Evolutionary conservation across 2,888 invertebrate species (phyloP).

Genomic region (Abscondita cerata): DNA sequence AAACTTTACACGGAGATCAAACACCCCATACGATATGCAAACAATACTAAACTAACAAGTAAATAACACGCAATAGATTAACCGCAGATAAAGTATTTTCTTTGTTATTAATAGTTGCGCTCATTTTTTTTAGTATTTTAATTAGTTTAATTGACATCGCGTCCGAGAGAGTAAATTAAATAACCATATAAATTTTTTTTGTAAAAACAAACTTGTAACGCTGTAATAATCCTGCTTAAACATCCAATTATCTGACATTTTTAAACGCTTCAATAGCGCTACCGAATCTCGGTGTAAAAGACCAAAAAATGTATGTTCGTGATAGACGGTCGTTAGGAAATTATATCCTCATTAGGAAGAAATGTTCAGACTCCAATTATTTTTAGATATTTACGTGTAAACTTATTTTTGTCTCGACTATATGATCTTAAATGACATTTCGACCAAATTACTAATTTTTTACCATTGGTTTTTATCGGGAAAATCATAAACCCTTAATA

Average conservation of each 20-base stretch:
- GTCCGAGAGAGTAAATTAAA: no score
- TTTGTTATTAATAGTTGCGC: neutral
- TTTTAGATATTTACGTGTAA: slow-evolving; percentile 24
- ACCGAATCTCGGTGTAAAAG: slow-evolving; percentile 19
- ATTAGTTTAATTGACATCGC: neutral
- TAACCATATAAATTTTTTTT: no score
- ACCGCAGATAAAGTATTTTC: slow-evolving; percentile 22
- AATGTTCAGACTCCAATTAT: slow-evolving; percentile 31
- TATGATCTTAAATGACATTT: slow-evolving; percentile 2
- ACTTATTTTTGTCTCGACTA: neutral
- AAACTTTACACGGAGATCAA: slow-evolving; percentile 20
- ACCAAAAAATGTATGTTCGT: slow-evolving; percentile 28
- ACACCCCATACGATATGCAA: slow-evolving; percentile 25
- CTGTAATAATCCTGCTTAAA: slow-evolving; percentile 10
- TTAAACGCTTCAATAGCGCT: slow-evolving; percentile 24
- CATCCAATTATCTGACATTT: slow-evolving; percentile 22
- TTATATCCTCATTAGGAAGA: slow-evolving; percentile 33
- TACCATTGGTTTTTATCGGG: no score
- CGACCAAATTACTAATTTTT: neutral
- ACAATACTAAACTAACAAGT: slow-evolving; percentile 29
- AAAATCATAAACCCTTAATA: no score
- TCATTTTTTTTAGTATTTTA: neutral
- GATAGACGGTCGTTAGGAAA: slow-evolving; percentile 30
- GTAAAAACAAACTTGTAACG: no score
- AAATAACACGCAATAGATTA: slow-evolving; percentile 34